Conservation (phyloP, 2,113 vertebrate genomes). For the Toxotes chatareus region DNA sequence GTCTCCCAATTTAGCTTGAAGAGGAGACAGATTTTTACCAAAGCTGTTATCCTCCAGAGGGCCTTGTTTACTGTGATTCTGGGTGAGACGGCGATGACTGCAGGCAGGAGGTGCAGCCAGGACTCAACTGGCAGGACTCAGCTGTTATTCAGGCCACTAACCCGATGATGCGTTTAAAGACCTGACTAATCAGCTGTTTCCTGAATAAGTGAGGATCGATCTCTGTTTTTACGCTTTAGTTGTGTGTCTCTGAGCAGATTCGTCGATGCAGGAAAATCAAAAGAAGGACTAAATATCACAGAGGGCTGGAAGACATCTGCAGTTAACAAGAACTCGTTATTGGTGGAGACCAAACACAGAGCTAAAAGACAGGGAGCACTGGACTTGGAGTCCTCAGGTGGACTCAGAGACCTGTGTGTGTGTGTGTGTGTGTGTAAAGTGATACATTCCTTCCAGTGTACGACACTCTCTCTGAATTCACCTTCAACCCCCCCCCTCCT, state of each 20-base stretch:
- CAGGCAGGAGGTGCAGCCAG: slow-evolving; percentile 12
- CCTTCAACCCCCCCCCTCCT: slow-evolving; percentile 17
- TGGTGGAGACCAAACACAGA: too few relatives aligned
- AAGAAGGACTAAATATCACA: neutral
- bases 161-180: slow-evolving; percentile 12
- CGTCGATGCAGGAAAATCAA: neutral
- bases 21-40: neutral
- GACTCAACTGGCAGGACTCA: slow-evolving; percentile 10
- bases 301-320: neutral
- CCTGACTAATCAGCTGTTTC: neutral
- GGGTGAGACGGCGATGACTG: slow-evolving; percentile 13
- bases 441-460: slow-evolving; percentile 62
- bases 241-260: neutral
- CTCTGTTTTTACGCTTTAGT: neutral
- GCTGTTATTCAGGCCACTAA: slow-evolving; percentile 31
- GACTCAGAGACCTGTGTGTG: neutral
- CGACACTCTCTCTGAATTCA: slow-evolving; percentile 54
- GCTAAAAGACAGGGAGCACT: too few relatives aligned
- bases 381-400: too few relatives aligned
- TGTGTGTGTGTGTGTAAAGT: neutral
- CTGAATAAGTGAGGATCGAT: neutral
- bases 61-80: slow-evolving; percentile 31
- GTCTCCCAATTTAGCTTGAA: neutral
- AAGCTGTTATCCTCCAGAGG: neutral
- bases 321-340: too few relatives aligned